phyloP scores from a whole-genome alignment of 2,888 invertebrate species.

The Epirrita christyi region DNA sequence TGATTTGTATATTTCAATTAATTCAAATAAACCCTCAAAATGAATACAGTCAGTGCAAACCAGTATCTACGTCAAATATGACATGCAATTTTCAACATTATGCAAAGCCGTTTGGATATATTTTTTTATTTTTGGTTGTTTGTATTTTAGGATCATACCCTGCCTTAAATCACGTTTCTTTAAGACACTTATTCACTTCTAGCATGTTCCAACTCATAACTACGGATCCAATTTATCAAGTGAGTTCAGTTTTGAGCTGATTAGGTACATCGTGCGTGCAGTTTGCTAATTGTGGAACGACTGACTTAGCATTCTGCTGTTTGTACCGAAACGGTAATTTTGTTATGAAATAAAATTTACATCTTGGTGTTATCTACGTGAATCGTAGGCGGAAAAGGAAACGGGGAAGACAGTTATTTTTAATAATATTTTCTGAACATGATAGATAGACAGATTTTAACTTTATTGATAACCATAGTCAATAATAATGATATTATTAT shows the following conservation, averaged over 20 bases:
- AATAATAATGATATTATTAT: too few relatives aligned
- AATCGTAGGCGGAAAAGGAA: constrained; percentile 13
- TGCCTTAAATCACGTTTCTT: constrained; percentile 28
- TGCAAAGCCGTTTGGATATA: too few relatives aligned
- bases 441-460: too few relatives aligned
- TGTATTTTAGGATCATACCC: too few relatives aligned
- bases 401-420: background rate
- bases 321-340: constrained; percentile 19
- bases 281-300: constrained; percentile 24
- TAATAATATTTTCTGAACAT: background rate
- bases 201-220: constrained; percentile 30
- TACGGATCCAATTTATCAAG: constrained; percentile 24
- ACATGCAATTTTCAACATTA: too few relatives aligned
- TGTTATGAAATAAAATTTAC: constrained; percentile 22
- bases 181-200: constrained; percentile 20
- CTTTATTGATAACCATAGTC: too few relatives aligned
- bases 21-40: too few relatives aligned
- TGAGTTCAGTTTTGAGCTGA: constrained; percentile 19
- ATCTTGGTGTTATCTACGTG: constrained; percentile 14
- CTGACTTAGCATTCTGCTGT: constrained; percentile 18
- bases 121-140: too few relatives aligned
- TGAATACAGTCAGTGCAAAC: too few relatives aligned
- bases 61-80: too few relatives aligned
- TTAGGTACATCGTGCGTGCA: constrained; percentile 27
- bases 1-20: too few relatives aligned